Conservation (phyloP, 2,888 invertebrate species). For the Agapetus fuscipes region DNA sequence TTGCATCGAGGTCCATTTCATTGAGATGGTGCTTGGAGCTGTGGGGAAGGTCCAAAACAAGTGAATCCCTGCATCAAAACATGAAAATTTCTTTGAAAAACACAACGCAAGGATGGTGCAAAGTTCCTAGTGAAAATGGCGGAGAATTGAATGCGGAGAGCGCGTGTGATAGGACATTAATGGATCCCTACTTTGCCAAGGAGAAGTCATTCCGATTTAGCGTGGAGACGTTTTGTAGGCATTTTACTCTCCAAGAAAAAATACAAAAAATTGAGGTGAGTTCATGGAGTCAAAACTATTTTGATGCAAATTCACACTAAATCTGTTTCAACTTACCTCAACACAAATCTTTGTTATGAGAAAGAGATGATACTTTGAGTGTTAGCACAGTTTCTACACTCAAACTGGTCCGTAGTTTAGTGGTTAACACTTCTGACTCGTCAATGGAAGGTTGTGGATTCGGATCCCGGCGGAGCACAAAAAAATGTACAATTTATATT, state of each 20-base stretch:
- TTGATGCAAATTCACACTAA: no score
- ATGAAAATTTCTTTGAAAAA: constrained; percentile 43
- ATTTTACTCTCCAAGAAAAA: constrained; percentile 71
- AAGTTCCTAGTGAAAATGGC: constrained; percentile 23
- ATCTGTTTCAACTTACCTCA: no score
- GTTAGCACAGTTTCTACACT: no score
- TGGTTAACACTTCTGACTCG: no score
- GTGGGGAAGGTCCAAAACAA: constrained; percentile 59
- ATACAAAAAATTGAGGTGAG: constrained; percentile 74
- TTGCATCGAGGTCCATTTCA: constrained; percentile 74
- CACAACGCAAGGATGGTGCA: constrained; percentile 29
- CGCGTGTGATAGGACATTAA: constrained; percentile 42
- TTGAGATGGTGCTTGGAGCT: constrained; percentile 70
- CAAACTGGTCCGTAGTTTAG: no score
- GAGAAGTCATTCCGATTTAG: constrained; percentile 68
- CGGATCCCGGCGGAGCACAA: no score
- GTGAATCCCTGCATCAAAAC: constrained; percentile 51
- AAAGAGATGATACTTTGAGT: not conserved
- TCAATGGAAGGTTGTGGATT: no score
- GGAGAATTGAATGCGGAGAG: no score
- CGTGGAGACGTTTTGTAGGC: constrained; percentile 85
- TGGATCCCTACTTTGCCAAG: constrained; percentile 42
- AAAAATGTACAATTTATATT: no score
- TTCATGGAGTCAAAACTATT: not conserved
- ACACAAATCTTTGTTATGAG: no score